Evolutionary conservation across 2,888 invertebrate genomes (phyloP).

Genomic region (Sympetrum striolatum): DNA sequence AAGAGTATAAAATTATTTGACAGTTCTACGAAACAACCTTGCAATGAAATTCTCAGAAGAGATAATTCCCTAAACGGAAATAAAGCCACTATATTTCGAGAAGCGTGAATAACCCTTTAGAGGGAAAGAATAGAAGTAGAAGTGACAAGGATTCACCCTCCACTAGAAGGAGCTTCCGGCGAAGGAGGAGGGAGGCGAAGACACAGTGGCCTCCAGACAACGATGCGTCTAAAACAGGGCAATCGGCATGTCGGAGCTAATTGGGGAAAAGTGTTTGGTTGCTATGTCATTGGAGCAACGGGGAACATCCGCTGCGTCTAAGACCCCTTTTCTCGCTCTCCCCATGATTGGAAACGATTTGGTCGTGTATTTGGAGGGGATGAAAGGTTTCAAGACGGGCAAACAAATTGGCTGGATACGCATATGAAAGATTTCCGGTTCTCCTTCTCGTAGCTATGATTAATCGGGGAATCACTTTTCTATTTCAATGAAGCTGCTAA

Average conservation of each 20-base stretch:
- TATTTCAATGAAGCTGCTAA: too few relatives aligned
- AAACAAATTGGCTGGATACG: too few relatives aligned
- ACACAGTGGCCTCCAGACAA: not conserved
- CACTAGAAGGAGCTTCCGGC: not conserved
- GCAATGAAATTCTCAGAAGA: too few relatives aligned
- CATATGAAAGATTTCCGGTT: too few relatives aligned
- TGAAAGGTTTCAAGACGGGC: not conserved
- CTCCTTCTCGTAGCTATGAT: too few relatives aligned
- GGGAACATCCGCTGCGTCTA: not conserved
- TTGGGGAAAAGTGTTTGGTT: slow-evolving; percentile 16
- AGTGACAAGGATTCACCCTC: not conserved
- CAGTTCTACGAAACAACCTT: too few relatives aligned
- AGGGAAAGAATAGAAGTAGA: too few relatives aligned
- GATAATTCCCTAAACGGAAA: too few relatives aligned
- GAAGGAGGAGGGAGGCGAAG: not conserved
- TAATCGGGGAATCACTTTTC: too few relatives aligned
- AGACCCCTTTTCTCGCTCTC: not conserved
- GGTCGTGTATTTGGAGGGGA: not conserved
- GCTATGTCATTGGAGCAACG: not conserved
- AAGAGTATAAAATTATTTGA: too few relatives aligned
- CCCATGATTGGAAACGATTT: not conserved
- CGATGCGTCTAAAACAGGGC: slow-evolving; percentile 16
- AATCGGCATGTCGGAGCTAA: slow-evolving; percentile 16
- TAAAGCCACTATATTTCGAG: too few relatives aligned
- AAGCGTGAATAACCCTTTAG: too few relatives aligned